A percentile compares a stretch with the other conserved stretches of the same genome.
Evolutionary conservation across 2,797 vertebrate genomes (phyloP).

Genomic region (Poecilia picta): DNA sequence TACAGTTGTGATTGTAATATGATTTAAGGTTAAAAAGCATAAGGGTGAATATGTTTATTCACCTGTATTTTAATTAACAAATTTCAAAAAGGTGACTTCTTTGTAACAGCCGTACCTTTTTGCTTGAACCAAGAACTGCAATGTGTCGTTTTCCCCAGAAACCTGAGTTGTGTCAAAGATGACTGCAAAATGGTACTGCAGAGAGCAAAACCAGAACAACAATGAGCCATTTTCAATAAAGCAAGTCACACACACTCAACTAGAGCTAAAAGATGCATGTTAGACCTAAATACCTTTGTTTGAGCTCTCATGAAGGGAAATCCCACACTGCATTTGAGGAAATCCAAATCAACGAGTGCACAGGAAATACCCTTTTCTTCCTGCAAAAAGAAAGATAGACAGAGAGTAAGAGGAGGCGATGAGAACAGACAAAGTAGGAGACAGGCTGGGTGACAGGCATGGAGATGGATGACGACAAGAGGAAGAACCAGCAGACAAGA

Average conservation of each 20-base stretch:
- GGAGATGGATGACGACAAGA: constrained; percentile 33
- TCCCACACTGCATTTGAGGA: constrained; percentile 96
- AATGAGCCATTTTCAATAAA: not conserved
- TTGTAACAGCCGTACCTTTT: constrained; percentile 84
- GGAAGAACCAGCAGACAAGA: constrained; percentile 32
- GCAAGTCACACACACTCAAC: not conserved
- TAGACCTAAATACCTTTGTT: constrained; percentile 84
- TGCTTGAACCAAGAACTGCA: constrained; percentile 90
- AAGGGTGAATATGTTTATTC: not conserved
- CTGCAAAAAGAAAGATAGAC: constrained; percentile 81
- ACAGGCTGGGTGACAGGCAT: constrained; percentile 41
- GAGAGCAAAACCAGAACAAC: constrained; percentile 44
- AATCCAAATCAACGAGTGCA: constrained; percentile 91
- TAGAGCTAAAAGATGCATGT: not conserved
- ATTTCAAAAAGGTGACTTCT: not conserved
- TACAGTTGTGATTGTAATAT: not conserved
- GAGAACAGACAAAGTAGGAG: constrained; percentile 64
- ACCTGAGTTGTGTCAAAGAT: constrained; percentile 97
- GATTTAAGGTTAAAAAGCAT: not conserved
- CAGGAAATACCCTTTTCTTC: constrained; percentile 97
- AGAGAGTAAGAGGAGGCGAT: constrained; percentile 42
- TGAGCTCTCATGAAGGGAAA: constrained; percentile 99
- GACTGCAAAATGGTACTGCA: constrained; percentile 92
- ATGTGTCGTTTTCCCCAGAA: constrained; percentile 88
- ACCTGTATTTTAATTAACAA: not conserved